phyloP scores from a whole-genome alignment of 1,140 invertebrate species.

The Drosophila biarmipes region DNA sequence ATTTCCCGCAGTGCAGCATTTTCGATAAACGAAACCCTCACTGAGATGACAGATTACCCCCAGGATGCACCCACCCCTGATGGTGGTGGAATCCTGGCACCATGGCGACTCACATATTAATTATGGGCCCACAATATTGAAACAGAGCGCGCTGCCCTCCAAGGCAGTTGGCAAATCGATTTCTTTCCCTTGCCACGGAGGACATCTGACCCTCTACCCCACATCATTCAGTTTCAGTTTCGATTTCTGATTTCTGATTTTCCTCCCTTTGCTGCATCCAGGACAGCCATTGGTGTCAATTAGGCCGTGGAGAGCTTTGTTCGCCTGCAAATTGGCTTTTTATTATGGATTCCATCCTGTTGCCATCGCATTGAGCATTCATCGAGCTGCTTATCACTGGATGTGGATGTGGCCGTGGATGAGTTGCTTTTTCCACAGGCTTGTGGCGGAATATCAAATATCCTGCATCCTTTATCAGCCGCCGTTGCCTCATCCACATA shows the following conservation, averaged over 20 bases:
- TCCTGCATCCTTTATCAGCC: constrained; percentile 11
- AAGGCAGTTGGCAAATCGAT: constrained; percentile 40
- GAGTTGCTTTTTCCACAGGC: constrained; percentile 5
- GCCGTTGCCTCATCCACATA: constrained; percentile 43
- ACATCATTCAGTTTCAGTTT: constrained; percentile 16
- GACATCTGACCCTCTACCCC: background rate
- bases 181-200: constrained; percentile 8
- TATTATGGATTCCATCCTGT: constrained; percentile 42
- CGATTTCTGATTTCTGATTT: background rate
- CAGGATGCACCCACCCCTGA: background rate
- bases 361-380: constrained; percentile 48
- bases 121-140: constrained; percentile 32
- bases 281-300: constrained; percentile 38
- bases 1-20: constrained; percentile 2
- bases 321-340: constrained; percentile 41
- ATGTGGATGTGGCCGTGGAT: constrained; percentile 41
- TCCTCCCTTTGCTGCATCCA: background rate
- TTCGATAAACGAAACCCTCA: constrained; percentile 21
- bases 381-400: constrained; percentile 44
- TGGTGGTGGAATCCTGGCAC: background rate
- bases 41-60: constrained; percentile 7
- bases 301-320: constrained; percentile 35
- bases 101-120: constrained; percentile 44
- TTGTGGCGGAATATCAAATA: constrained; percentile 14
- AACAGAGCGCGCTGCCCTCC: constrained; percentile 34